Evolutionary conservation across 2,797 vertebrate genomes (phyloP).

Genomic region (Peromyscus aztecus): DNA sequence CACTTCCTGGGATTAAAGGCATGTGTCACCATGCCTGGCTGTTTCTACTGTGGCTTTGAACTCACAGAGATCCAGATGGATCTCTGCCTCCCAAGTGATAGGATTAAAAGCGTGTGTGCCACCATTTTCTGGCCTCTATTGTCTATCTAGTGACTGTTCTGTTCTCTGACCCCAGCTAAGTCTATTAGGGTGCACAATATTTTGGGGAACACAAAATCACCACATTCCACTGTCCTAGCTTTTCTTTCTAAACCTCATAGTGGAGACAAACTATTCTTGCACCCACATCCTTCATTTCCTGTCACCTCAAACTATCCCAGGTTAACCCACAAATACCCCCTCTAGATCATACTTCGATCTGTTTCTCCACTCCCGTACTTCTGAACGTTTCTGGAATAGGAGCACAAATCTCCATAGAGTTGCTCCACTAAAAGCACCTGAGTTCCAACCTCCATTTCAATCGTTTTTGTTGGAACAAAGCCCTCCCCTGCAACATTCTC

Average conservation of each 20-base stretch:
- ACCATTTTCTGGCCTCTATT: too few species aligned
- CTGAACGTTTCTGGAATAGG: slow-evolving; percentile 33
- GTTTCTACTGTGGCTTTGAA: too few species aligned
- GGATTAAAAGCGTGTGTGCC: too few species aligned
- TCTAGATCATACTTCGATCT: background rate
- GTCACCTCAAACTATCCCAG: slow-evolving; percentile 22
- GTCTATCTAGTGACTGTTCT: too few species aligned
- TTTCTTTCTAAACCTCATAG: slow-evolving; percentile 19
- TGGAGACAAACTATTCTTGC: slow-evolving; percentile 20
- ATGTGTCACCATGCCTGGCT: too few species aligned
- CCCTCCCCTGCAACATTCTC: background rate
- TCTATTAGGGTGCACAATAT: too few species aligned
- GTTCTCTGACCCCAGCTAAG: too few species aligned
- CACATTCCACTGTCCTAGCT: background rate
- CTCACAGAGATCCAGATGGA: too few species aligned
- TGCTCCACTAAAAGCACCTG: slow-evolving; percentile 29
- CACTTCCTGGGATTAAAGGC: too few species aligned
- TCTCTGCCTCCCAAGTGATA: too few species aligned
- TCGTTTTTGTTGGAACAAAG: background rate
- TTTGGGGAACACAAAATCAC: too few species aligned
- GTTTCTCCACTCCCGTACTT: background rate
- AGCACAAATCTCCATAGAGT: slow-evolving; percentile 18
- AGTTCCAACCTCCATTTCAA: background rate
- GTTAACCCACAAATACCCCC: background rate
- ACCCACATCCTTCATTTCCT: slow-evolving; percentile 46